Conservation (phyloP, 2,113 vertebrate species). For the Onychostruthus taczanowskii region DNA sequence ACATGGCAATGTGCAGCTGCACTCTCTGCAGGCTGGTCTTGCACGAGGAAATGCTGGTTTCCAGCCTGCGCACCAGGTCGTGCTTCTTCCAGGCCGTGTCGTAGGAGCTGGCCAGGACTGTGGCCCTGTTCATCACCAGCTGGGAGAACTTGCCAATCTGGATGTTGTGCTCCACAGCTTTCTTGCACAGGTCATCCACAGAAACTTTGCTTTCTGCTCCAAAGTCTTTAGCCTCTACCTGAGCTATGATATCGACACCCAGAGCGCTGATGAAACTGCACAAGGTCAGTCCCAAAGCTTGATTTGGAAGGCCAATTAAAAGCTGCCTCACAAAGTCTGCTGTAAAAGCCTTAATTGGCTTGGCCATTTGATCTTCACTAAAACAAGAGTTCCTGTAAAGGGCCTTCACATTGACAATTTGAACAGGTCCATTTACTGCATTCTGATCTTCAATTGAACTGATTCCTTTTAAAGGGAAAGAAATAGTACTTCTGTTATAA, state of each 20-base stretch:
- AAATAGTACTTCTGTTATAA: background rate
- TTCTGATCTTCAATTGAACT: slow-evolving; percentile 83
- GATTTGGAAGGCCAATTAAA: slow-evolving; percentile 94
- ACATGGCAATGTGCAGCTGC: slow-evolving; percentile 94
- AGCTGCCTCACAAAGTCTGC: slow-evolving; percentile 96
- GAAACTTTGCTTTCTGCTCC: slow-evolving; percentile 95
- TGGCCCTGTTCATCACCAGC: slow-evolving; percentile 91
- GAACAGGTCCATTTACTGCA: slow-evolving; percentile 87
- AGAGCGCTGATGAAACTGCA: slow-evolving; percentile 93
- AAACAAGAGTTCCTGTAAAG: slow-evolving; percentile 86
- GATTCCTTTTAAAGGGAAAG: slow-evolving; percentile 63
- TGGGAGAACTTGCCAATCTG: slow-evolving; percentile 86
- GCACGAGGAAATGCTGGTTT: slow-evolving; percentile 87
- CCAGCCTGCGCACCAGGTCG: slow-evolving; percentile 89
- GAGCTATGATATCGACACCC: slow-evolving; percentile 89
- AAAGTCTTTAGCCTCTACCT: slow-evolving; percentile 96
- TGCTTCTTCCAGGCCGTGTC: slow-evolving; percentile 98
- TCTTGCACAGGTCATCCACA: slow-evolving; percentile 95
- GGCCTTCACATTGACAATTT: slow-evolving; percentile 82
- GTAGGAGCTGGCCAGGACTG: slow-evolving; percentile 90
- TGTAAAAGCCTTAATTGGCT: slow-evolving; percentile 95
- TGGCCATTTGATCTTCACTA: slow-evolving; percentile 96
- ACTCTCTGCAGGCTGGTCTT: slow-evolving; percentile 93
- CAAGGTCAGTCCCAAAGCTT: slow-evolving; percentile 88
- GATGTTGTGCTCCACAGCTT: slow-evolving; percentile 91